These are phyloP conservation scores for Pseudobourletiella spinata DNA, from an alignment of 1,140 invertebrate species.

Conservation along the genomic window DNA sequence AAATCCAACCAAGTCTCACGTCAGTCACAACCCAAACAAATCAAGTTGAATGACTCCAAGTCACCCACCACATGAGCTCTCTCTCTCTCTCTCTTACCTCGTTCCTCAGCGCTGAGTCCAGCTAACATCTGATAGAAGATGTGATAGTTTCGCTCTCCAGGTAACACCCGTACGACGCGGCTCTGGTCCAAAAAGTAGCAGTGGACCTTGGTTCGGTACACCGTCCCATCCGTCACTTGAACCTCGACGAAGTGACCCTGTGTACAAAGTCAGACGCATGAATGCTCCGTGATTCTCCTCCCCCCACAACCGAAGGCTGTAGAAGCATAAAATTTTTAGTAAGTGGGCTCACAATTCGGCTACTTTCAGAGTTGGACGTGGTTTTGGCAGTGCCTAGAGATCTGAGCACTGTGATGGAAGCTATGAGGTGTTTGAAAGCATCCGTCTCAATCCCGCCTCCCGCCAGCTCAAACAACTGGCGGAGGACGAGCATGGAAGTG, in stretches of 20 bases:
- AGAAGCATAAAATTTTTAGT: too few species aligned
- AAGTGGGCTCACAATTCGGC: conserved; percentile 68
- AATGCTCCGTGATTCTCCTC: too few species aligned
- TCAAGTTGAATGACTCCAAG: not conserved
- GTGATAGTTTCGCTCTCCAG: conserved; percentile 89
- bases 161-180: conserved; percentile 71
- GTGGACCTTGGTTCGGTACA: conserved; percentile 91
- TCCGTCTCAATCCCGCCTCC: conserved; percentile 89
- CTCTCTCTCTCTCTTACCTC: too few species aligned
- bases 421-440: conserved; percentile 90
- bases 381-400: conserved; percentile 86
- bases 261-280: too few species aligned
- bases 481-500: conserved; percentile 78
- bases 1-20: too few species aligned
- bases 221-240: conserved; percentile 87
- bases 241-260: conserved; percentile 94
- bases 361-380: conserved; percentile 80
- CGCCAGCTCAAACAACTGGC: conserved; percentile 84
- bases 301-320: too few species aligned
- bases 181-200: conserved; percentile 92
- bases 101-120: conserved; percentile 74
- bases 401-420: conserved; percentile 83
- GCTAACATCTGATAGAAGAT: conserved; percentile 96
- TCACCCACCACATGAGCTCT: too few species aligned
- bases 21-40: too few species aligned